Percentiles rank a stretch among this genome's conserved stretches.
These are phyloP conservation scores for Aphidius gifuensis DNA, from an alignment of 1,140 invertebrate species.

Conservation along the genomic window DNA sequence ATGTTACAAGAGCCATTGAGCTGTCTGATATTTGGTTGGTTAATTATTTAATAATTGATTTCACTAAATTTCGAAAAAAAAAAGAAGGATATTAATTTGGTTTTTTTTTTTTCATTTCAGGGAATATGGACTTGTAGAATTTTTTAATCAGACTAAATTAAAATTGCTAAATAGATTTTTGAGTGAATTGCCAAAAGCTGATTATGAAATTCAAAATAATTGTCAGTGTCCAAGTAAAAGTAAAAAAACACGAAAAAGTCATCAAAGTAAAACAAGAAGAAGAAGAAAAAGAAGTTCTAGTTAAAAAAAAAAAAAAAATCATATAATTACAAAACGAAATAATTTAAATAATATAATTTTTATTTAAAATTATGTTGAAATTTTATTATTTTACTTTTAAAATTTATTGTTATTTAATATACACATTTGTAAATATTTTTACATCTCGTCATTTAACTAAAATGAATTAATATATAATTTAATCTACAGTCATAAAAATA, in stretches of 20 bases:
- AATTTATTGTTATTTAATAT: too few relatives aligned
- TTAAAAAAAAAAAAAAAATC: not conserved
- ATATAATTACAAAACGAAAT: too few relatives aligned
- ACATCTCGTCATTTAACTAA: too few relatives aligned
- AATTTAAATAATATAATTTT: too few relatives aligned
- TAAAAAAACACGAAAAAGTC: conserved; percentile 19
- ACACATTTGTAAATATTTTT: too few relatives aligned
- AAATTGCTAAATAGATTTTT: conserved; percentile 5
- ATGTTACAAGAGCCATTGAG: conserved; percentile 34
- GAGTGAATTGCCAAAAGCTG: conserved; percentile 6
- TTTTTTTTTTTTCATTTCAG: conserved; percentile 25
- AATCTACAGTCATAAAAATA: too few relatives aligned
- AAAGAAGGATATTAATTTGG: not conserved
- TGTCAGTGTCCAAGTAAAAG: not conserved
- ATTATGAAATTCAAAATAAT: too few relatives aligned
- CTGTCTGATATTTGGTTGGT: conserved; percentile 31
- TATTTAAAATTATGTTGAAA: too few relatives aligned
- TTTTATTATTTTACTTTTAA: too few relatives aligned
- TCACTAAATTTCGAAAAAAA: not conserved
- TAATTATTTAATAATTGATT: not conserved
- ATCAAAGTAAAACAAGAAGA: conserved; percentile 24
- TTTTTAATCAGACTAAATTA: conserved; percentile 11
- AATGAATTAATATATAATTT: too few relatives aligned
- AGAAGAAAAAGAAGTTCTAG: conserved; percentile 10
- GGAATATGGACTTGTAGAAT: conserved; percentile 25